A percentile compares a stretch with the other conserved stretches of the same genome.
Conservation (phyloP, 2,113 vertebrate genomes). For the Alligator mississippiensis region DNA sequence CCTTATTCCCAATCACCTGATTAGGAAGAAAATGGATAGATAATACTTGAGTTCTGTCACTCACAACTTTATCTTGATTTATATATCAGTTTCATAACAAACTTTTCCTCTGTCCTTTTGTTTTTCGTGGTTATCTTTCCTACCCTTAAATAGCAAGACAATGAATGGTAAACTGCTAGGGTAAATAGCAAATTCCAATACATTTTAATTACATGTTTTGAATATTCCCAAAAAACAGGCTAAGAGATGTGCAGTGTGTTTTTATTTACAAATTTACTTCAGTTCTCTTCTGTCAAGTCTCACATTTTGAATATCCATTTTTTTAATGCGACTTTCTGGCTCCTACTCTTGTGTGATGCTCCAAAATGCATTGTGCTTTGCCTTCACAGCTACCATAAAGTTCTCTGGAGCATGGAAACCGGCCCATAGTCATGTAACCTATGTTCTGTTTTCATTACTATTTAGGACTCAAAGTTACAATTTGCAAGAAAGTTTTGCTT, state of each 20-base stretch:
- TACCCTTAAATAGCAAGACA: not conserved
- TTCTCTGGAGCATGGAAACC: not conserved
- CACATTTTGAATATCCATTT: not conserved
- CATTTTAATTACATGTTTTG: not conserved
- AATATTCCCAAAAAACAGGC: not conserved
- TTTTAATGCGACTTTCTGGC: not conserved
- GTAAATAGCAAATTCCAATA: not conserved
- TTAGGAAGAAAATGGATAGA: not conserved
- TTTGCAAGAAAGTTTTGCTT: not conserved
- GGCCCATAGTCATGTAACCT: not conserved
- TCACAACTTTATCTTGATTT: not conserved
- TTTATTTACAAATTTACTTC: not conserved
- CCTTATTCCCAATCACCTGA: rapidly evolving
- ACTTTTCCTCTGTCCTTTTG: not conserved
- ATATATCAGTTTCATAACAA: not conserved
- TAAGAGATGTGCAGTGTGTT: not conserved
- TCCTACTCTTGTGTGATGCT: not conserved
- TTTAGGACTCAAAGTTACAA: not conserved
- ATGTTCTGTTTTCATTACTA: not conserved
- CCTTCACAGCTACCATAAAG: not conserved
- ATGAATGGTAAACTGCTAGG: not conserved
- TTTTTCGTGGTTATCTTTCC: not conserved
- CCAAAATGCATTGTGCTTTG: not conserved
- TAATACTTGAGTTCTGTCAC: not conserved
- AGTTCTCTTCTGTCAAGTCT: not conserved